Conservation (phyloP, 1,140 invertebrate genomes). For the Protaetia brevitarsis region DNA sequence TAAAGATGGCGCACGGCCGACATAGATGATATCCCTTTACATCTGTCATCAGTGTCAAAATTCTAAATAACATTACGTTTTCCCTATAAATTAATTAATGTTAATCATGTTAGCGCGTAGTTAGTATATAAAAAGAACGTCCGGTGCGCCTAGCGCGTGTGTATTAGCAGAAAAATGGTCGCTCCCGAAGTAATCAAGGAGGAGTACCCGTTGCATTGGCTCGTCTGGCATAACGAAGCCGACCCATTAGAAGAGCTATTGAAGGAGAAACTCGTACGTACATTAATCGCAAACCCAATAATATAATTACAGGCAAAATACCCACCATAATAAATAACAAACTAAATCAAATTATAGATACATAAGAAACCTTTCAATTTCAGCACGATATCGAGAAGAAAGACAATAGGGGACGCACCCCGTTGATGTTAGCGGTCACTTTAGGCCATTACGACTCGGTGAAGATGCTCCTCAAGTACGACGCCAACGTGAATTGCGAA, state of each 20-base stretch:
- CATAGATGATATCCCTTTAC: constrained; percentile 14
- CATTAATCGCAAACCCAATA: not conserved
- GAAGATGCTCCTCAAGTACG: constrained; percentile 73
- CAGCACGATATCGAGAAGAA: constrained; percentile 78
- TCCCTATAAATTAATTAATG: constrained; percentile 16
- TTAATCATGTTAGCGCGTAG: constrained; percentile 11
- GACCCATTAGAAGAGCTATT: constrained; percentile 64
- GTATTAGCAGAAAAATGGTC: constrained; percentile 55
- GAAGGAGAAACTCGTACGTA: constrained; percentile 57
- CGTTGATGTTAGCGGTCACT: constrained; percentile 88
- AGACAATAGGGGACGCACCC: constrained; percentile 86
- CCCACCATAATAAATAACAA: no score
- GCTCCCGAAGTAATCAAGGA: constrained; percentile 59
- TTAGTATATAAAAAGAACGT: constrained; percentile 16
- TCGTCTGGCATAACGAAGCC: constrained; percentile 76
- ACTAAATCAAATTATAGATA: constrained; percentile 27
- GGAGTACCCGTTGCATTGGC: constrained; percentile 76
- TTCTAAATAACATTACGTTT: constrained; percentile 19
- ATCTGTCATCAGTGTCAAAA: constrained; percentile 24
- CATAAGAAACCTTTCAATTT: constrained; percentile 35
- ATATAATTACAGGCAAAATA: not conserved
- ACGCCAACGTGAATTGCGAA: constrained; percentile 91
- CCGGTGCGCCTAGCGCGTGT: not conserved
- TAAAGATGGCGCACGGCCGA: constrained; percentile 18
- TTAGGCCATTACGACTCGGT: constrained; percentile 80